These are phyloP conservation scores for Subacronicta megacephala DNA, from an alignment of 2,888 invertebrate species.

Conservation along the genomic window DNA sequence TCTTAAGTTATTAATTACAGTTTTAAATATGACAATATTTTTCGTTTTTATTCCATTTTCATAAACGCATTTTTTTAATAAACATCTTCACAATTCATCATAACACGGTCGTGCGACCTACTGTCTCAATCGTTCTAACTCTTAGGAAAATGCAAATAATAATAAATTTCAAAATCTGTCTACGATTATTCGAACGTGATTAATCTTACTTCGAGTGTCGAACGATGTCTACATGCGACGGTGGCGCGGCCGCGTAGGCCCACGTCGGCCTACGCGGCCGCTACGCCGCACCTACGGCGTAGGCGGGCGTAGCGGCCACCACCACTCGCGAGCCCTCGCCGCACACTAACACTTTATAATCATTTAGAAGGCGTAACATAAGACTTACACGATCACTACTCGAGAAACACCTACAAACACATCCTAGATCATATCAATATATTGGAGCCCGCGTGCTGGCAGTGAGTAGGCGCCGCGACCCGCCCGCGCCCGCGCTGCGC, in stretches of 20 bases:
- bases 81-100: constrained; percentile 88
- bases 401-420: constrained; percentile 88
- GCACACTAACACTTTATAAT: constrained; percentile 72
- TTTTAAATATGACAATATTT: constrained; percentile 88
- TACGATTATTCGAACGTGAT: constrained; percentile 87
- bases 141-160: constrained; percentile 89
- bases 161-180: constrained; percentile 87
- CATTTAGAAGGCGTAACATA: constrained; percentile 86
- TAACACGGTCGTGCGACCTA: constrained; percentile 89
- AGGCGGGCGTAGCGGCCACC: constrained; percentile 46
- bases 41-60: constrained; percentile 89
- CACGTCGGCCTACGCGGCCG: constrained; percentile 50
- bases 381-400: constrained; percentile 88
- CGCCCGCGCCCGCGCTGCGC: constrained; percentile 48
- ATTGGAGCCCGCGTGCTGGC: constrained; percentile 79
- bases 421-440: constrained; percentile 90
- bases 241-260: constrained; percentile 61
- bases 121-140: constrained; percentile 88
- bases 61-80: constrained; percentile 89
- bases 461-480: constrained; percentile 71
- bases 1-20: constrained; percentile 89
- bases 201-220: constrained; percentile 85
- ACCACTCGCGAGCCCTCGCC: constrained; percentile 58
- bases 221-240: constrained; percentile 77
- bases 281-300: constrained; percentile 62